These are phyloP conservation scores for Sciurus carolinensis DNA, from an alignment of 2,797 vertebrate genomes.

Conservation along the genomic window DNA sequence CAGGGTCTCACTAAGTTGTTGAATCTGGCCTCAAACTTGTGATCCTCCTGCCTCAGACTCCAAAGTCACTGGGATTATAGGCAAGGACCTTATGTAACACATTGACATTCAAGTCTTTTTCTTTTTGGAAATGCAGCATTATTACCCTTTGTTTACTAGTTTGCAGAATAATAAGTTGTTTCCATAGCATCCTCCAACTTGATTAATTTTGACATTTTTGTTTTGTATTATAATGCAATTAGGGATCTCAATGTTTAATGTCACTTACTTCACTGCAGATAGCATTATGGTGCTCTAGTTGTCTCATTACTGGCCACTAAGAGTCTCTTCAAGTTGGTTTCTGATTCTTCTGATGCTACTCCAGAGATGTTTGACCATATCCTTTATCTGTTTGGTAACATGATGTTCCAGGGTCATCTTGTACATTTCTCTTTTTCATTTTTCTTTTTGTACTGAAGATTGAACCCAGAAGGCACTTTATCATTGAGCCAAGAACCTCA, in stretches of 20 bases:
- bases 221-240: neutral
- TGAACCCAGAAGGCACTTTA: no score
- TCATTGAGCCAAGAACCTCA: no score
- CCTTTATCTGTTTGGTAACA: neutral
- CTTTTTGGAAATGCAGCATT: neutral
- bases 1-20: no score
- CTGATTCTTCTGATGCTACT: neutral
- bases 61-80: no score
- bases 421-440: no score
- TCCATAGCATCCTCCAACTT: neutral
- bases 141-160: neutral
- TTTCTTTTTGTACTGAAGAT: no score
- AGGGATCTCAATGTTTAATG: neutral
- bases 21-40: no score
- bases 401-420: no score
- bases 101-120: neutral
- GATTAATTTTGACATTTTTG: neutral
- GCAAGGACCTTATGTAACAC: neutral
- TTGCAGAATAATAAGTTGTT: neutral
- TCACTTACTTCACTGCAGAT: neutral
- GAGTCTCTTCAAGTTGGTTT: neutral
- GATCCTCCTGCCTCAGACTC: no score
- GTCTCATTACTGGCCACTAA: neutral
- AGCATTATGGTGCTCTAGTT: neutral
- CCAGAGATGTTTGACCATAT: neutral